Conservation (phyloP, 1,140 invertebrate species). For the roundworm (Caenorhabditis elegans) region WBcel235 BX284602.5:14771501-14772000, state of each 20-base stretch:
- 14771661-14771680: slow-evolving; percentile 99
- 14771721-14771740: slow-evolving; percentile 97
- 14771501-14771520: slow-evolving; percentile 95
- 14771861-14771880: no score
- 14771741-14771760: slow-evolving; percentile 93
- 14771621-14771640: slow-evolving; percentile 76
- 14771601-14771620: slow-evolving; percentile 68
- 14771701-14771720: slow-evolving; percentile 81
- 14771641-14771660: slow-evolving; percentile 90
- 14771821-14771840: slow-evolving; percentile 89
- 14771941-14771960: no score
- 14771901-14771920: no score
- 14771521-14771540: slow-evolving; percentile 90
- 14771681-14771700: slow-evolving; percentile 85
- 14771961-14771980: no score
- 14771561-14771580: slow-evolving; percentile 90
- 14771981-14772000: no score
- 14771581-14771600: slow-evolving; percentile 83
- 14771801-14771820: slow-evolving; percentile 89
- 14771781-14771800: slow-evolving; percentile 87
- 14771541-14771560: slow-evolving; percentile 87
- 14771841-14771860: slow-evolving; percentile 99
- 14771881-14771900: no score
- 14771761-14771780: slow-evolving; percentile 97
- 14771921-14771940: no score